phyloP scores from a whole-genome alignment of 2,797 vertebrate species.

The Coluber constrictor region DNA sequence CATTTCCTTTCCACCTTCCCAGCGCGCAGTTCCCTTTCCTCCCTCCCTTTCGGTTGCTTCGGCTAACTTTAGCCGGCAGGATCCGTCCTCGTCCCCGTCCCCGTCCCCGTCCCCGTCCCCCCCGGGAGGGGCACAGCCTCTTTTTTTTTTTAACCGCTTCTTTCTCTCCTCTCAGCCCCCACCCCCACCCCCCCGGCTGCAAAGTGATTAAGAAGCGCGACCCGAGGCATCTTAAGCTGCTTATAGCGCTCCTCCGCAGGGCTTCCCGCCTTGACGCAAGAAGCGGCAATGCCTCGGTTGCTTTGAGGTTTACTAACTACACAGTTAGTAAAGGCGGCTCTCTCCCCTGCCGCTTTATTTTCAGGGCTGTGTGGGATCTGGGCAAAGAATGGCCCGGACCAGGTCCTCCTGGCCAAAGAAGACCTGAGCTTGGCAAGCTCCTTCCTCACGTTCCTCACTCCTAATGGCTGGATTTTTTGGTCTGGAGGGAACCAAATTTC shows the following conservation, averaged over 20 bases:
- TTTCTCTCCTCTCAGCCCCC: not conserved
- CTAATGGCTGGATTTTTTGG: no score
- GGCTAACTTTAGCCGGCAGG: conserved; percentile 52
- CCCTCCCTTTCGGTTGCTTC: conserved; percentile 5
- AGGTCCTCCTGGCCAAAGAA: no score
- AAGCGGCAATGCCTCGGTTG: conserved; percentile 9
- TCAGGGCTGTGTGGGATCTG: not conserved
- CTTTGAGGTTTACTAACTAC: not conserved
- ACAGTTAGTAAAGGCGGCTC: no score
- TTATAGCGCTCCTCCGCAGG: conserved; percentile 59
- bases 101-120: no score
- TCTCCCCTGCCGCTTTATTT: not conserved
- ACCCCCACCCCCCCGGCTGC: conserved; percentile 53
- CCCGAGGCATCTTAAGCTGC: conserved; percentile 60
- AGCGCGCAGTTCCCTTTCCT: not conserved
- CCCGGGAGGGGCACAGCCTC: not conserved
- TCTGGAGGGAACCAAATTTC: no score
- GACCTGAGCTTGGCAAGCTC: no score
- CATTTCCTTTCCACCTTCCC: conserved; percentile 64
- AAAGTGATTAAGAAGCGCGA: conserved; percentile 57
- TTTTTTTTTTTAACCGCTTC: not conserved
- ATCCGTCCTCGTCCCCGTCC: not conserved
- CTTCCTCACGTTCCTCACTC: no score
- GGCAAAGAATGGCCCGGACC: not conserved
- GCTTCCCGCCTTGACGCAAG: conserved; percentile 62